Evolutionary conservation across 2,888 invertebrate species (phyloP).

Genomic region (Lymantria monacha): DNA sequence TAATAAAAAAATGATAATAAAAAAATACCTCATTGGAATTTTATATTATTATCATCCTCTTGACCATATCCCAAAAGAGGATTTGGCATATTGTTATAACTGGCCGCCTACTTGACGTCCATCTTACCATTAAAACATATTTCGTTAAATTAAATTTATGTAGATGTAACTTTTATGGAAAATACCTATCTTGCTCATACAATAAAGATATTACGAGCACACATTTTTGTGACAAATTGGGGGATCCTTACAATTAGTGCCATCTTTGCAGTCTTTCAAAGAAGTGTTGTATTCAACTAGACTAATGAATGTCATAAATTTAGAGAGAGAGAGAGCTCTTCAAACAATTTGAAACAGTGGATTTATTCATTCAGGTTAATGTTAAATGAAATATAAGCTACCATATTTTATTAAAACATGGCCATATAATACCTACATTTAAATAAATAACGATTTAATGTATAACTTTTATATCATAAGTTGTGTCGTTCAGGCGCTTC

Average conservation of each 20-base stretch:
- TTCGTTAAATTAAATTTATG: constrained; percentile 10
- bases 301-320: constrained; percentile 74
- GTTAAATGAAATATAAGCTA: background rate
- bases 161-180: constrained; percentile 23
- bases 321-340: constrained; percentile 53
- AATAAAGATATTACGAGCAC: constrained; percentile 39
- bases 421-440: too few species aligned
- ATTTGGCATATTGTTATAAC: too few species aligned
- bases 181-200: constrained; percentile 17
- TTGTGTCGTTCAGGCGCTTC: too few species aligned
- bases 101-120: too few species aligned
- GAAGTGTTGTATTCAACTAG: constrained; percentile 70
- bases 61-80: too few species aligned
- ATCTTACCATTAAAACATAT: too few species aligned
- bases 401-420: background rate
- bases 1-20: too few species aligned
- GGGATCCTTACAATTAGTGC: constrained; percentile 68
- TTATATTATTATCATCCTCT: too few species aligned
- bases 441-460: too few species aligned
- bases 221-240: constrained; percentile 66
- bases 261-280: constrained; percentile 62
- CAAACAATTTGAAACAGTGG: constrained; percentile 49
- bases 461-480: too few species aligned
- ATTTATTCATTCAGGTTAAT: background rate
- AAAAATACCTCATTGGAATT: too few species aligned